These are phyloP conservation scores for Scytalopus superciliaris DNA, from an alignment of 2,113 vertebrate genomes.

Conservation along the genomic window DNA sequence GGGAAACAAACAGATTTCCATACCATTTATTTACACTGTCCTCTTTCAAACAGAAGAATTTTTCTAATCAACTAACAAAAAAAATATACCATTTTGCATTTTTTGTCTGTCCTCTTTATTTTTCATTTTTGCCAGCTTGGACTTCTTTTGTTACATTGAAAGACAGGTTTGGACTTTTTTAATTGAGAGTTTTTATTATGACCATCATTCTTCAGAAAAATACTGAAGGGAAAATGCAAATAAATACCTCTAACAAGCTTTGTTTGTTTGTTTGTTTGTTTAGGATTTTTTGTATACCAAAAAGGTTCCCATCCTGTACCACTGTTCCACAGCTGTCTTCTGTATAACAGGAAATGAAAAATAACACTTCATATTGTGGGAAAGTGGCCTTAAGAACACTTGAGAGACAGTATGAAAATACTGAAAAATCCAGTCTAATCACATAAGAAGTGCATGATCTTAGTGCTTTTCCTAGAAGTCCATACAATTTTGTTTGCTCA, in stretches of 20 bases:
- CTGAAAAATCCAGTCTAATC: not conserved
- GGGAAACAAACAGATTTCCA: not conserved
- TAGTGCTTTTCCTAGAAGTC: not conserved
- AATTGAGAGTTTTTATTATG: not conserved
- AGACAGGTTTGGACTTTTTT: not conserved
- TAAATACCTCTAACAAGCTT: not conserved
- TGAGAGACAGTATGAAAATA: not conserved
- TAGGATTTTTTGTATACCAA: not conserved
- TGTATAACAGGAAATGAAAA: constrained; percentile 13
- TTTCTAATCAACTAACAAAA: not conserved
- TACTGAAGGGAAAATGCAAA: not conserved
- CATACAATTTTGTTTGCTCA: not conserved
- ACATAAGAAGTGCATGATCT: not conserved
- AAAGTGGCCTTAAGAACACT: not conserved
- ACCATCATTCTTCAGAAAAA: not conserved
- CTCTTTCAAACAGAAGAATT: not conserved
- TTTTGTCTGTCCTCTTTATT: not conserved
- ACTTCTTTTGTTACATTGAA: not conserved
- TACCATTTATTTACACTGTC: not conserved
- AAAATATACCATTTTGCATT: not conserved
- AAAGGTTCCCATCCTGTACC: not conserved
- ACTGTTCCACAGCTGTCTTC: not conserved
- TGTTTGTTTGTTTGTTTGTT: not conserved
- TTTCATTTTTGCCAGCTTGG: not conserved
- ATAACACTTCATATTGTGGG: not conserved